Base-by-base conservation (phyloP, 2,797 vertebrate genomes). In the Acanthurus tractus region DNA sequence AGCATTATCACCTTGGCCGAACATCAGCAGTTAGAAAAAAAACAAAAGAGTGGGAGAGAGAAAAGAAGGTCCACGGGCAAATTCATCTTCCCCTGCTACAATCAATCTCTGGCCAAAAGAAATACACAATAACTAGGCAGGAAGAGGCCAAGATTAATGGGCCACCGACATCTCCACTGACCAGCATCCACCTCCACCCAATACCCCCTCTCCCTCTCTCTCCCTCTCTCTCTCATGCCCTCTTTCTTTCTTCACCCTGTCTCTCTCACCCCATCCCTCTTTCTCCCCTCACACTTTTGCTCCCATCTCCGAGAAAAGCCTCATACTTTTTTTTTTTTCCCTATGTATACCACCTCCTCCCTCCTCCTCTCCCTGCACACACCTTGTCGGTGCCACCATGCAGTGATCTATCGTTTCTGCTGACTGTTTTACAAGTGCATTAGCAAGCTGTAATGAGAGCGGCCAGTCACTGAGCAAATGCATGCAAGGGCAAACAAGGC, bases 341-440 rank as follows among this genome's bases (percentile, higher is more conserved):
- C 7, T n/a, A 3, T 8, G 2, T 20, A 1, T 42, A 8, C 52
- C 0, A 50, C 12, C 23, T 22, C 20, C 40, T 46, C 50, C 63
- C 15, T 25, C 9, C 1, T 12, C 3, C 13, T 9, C 46, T n/a
- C 38, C 42, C 0, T 36, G n/a, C 73, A 92, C 94, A 82, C 85
- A 95, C 95, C 95, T 94, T 95, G 94, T 95, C 94, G 95, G 95
- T 89, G 96, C 96, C 96, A 96, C n/a, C 96, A 97, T 96, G 96
- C 95, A 92, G 96, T 99, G 97, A 98, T 98, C 96, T 97, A 98
- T 97, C 93, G 95, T 96, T 95, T 96, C 95, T 97, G 96, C 96
- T 96, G 96, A 98, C 97, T 97, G 97, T 97, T 99, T 98, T 97
- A 98, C 97, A 97, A 97, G 97, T 97, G 96, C 96, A 97, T 99